Percentiles rank a stretch among this genome's conserved stretches.
These are phyloP conservation scores for Coenonympha arcania DNA, from an alignment of 2,888 invertebrate genomes.

Conservation along the genomic window DNA sequence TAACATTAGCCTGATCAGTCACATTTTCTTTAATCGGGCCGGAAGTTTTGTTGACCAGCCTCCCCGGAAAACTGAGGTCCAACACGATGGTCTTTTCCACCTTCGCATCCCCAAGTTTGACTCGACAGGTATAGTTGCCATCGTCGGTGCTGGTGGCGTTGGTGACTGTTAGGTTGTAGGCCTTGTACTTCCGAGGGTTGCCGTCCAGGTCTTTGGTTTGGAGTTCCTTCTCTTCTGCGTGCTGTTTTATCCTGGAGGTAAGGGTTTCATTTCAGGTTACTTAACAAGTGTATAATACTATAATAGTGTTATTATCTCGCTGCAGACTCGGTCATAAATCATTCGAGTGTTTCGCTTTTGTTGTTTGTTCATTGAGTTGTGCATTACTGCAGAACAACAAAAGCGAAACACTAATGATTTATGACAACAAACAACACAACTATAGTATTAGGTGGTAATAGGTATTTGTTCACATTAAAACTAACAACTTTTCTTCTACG, in stretches of 20 bases:
- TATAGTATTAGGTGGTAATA: too few species aligned
- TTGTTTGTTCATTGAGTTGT: too few species aligned
- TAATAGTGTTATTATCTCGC: too few species aligned
- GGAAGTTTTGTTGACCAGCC: slow-evolving; percentile 37
- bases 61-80: slow-evolving; percentile 46
- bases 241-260: slow-evolving; percentile 40
- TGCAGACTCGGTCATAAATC: too few species aligned
- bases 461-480: too few species aligned
- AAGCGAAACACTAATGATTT: too few species aligned
- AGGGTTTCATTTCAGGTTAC: too few species aligned
- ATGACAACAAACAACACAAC: too few species aligned
- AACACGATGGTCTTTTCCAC: slow-evolving; percentile 31
- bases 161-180: slow-evolving; percentile 41
- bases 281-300: too few species aligned
- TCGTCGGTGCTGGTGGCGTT: slow-evolving; percentile 44
- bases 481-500: too few species aligned
- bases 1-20: slow-evolving; percentile 36
- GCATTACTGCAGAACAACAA: too few species aligned
- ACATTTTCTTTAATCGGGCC: slow-evolving; percentile 41
- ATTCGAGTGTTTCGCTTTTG: too few species aligned
- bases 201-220: slow-evolving; percentile 42
- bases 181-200: slow-evolving; percentile 35
- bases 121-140: slow-evolving; percentile 55
- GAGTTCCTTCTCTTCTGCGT: slow-evolving; percentile 29
- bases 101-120: slow-evolving; percentile 32